A percentile compares a stretch with the other conserved stretches of the same genome.
phyloP scores from a whole-genome alignment of 1,140 invertebrate genomes.

The Brachionus calyciflorus region DNA sequence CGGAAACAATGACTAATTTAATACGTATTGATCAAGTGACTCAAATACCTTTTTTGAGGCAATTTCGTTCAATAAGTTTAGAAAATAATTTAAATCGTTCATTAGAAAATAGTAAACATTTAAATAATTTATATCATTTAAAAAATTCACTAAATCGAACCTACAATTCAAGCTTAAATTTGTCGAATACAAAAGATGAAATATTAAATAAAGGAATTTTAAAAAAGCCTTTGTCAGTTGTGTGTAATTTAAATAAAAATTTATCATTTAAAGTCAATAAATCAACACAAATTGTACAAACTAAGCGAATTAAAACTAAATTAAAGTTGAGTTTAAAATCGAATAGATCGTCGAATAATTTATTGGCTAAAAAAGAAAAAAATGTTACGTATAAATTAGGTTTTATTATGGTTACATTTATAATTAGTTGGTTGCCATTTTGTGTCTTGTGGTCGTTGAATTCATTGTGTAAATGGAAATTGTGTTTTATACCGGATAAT shows the following conservation, averaged over 20 bases:
- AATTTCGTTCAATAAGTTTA: neutral
- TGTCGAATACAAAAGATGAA: neutral
- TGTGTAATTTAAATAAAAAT: neutral
- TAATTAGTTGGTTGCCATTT: slow-evolving; percentile 49
- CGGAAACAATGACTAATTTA: neutral
- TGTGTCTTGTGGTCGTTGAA: slow-evolving; percentile 48
- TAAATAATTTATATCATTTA: neutral
- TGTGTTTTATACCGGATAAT: slow-evolving; percentile 24
- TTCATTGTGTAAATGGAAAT: slow-evolving; percentile 41
- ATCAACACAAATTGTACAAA: too few species aligned
- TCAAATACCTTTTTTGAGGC: neutral
- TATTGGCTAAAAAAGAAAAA: slow-evolving; percentile 35
- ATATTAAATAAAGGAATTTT: neutral
- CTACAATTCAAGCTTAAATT: slow-evolving; percentile 5
- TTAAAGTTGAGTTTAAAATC: slow-evolving; percentile 28
- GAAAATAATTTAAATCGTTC: slow-evolving; percentile 1
- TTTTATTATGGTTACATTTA: slow-evolving; percentile 47
- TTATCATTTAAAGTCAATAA: too few species aligned
- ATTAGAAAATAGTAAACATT: slow-evolving; percentile 16
- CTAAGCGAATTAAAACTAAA: neutral
- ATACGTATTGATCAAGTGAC: too few species aligned
- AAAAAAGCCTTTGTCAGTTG: neutral
- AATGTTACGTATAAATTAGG: slow-evolving; percentile 47
- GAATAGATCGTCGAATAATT: neutral
- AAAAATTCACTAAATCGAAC: slow-evolving; percentile 2